Percentiles rank a stretch among this genome's conserved stretches.
phyloP scores from a whole-genome alignment of 2,797 vertebrate genomes.

The Leucoraja ocellata region DNA sequence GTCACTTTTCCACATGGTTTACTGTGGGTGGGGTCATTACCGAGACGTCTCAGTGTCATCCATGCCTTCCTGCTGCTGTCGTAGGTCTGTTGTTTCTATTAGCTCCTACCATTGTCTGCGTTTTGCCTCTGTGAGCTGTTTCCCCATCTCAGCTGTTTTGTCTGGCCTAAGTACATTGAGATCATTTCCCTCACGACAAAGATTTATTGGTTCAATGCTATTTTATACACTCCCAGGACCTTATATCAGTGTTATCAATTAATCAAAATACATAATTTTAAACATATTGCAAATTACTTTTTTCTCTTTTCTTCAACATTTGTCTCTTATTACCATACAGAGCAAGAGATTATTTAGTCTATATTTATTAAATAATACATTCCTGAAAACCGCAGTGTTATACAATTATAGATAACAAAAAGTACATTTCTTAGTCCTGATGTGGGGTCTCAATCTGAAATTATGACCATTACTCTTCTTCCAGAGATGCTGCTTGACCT shows the following conservation, averaged over 20 bases:
- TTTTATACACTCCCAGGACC: background rate
- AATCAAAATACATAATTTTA: background rate
- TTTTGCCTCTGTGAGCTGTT: too few relatives aligned
- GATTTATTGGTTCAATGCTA: background rate
- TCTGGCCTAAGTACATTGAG: background rate
- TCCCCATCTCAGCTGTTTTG: too few relatives aligned
- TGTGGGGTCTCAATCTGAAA: too few relatives aligned
- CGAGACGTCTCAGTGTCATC: too few relatives aligned
- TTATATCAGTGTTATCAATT: background rate
- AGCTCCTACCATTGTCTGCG: too few relatives aligned
- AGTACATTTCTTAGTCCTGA: too few relatives aligned
- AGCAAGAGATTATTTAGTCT: background rate
- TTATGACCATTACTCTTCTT: too few relatives aligned
- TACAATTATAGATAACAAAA: background rate
- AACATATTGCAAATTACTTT: background rate
- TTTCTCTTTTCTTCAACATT: background rate
- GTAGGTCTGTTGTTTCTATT: too few relatives aligned
- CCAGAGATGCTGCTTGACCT: too few relatives aligned
- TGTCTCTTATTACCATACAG: background rate
- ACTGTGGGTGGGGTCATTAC: too few relatives aligned
- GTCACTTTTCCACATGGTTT: too few relatives aligned
- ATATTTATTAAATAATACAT: background rate
- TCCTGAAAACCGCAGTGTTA: background rate
- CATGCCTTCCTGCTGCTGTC: too few relatives aligned
- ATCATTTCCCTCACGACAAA: background rate